phyloP scores from a whole-genome alignment of 2,113 vertebrate species.

The Formicarius rufipectus region DNA sequence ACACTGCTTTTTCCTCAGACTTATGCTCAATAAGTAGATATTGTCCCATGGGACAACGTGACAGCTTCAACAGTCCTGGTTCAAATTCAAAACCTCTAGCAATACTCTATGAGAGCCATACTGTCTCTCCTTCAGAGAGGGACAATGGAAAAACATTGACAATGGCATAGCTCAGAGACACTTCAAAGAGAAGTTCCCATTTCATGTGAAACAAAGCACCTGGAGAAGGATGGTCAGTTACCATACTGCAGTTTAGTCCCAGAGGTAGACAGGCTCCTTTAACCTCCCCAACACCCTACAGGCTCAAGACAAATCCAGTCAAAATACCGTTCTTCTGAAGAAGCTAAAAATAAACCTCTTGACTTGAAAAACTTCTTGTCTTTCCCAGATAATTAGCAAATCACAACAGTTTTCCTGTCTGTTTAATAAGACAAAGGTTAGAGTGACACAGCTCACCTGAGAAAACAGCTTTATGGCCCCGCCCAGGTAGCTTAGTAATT shows the following conservation, averaged over 20 bases:
- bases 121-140: background rate
- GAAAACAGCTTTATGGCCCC: background rate
- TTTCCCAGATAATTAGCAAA: background rate
- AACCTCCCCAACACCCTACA: background rate
- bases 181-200: background rate
- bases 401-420: background rate
- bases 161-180: background rate
- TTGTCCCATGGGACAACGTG: background rate
- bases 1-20: background rate
- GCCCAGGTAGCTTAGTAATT: background rate
- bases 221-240: background rate
- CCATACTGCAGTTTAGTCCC: background rate
- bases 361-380: background rate
- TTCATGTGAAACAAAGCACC: background rate
- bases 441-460: background rate
- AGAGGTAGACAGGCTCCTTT: background rate
- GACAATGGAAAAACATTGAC: background rate
- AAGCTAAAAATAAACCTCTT: background rate
- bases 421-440: background rate
- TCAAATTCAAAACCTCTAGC: rapidly evolving
- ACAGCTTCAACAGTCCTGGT: background rate
- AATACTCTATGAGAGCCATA: background rate
- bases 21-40: background rate
- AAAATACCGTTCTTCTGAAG: background rate
- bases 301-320: background rate